A percentile compares a stretch with the other conserved stretches of the same genome.
Evolutionary conservation across 2,888 invertebrate genomes (phyloP).

Genomic region (Diachrysia chrysitis): DNA sequence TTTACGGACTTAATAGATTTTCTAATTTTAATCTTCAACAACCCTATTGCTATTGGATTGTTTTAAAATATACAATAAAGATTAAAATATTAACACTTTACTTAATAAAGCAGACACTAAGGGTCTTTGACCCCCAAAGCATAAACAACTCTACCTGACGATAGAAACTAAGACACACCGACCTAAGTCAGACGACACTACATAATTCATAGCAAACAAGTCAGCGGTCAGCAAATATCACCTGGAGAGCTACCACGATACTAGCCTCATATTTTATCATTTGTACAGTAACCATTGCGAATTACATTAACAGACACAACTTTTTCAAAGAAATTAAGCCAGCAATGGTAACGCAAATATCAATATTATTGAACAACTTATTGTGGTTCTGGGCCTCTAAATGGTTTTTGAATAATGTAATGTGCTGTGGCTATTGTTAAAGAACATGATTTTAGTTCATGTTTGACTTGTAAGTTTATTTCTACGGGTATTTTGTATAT

Average conservation of each 20-base stretch:
- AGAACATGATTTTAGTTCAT: slow-evolving; percentile 20
- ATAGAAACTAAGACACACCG: background rate
- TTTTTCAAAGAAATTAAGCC: too few species aligned
- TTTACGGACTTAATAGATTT: too few species aligned
- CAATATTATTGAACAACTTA: background rate
- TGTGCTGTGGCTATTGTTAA: slow-evolving; percentile 19
- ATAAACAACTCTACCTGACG: background rate
- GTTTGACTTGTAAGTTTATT: slow-evolving; percentile 10
- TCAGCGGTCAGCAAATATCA: slow-evolving; percentile 25
- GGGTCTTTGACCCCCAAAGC: too few species aligned
- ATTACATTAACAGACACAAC: background rate
- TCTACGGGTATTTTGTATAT: background rate
- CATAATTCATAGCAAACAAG: slow-evolving; percentile 31
- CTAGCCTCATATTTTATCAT: too few species aligned
- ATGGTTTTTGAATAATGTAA: slow-evolving; percentile 31
- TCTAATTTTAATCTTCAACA: too few species aligned
- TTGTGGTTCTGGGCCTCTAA: background rate
- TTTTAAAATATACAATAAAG: too few species aligned
- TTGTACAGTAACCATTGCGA: background rate
- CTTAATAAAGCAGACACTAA: too few species aligned
- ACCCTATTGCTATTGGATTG: too few species aligned
- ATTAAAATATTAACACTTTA: too few species aligned
- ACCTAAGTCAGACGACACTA: slow-evolving; percentile 7
- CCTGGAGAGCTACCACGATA: background rate
- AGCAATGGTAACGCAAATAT: background rate